These are phyloP conservation scores for Eudyptes chrysolophus DNA, from an alignment of 2,113 vertebrate genomes.

Conservation along the genomic window DNA sequence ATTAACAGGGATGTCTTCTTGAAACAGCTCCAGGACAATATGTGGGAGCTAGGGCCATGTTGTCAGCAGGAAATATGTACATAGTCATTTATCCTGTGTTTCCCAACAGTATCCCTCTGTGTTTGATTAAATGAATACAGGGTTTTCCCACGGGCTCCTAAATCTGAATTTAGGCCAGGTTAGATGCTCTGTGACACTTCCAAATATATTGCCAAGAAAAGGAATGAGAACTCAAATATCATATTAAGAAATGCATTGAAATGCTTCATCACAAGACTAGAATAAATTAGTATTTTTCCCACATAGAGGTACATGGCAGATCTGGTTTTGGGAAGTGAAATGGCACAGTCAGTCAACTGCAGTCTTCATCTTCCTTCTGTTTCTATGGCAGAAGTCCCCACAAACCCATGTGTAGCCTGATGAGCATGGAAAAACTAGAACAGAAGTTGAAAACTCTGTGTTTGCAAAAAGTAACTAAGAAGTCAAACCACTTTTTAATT, in stretches of 20 bases:
- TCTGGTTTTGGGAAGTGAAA: not conserved
- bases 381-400: not conserved
- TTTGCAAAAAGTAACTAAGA: not conserved
- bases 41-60: not conserved
- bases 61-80: not conserved
- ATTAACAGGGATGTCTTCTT: not conserved
- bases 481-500: not conserved
- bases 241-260: not conserved
- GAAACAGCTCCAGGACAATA: not conserved
- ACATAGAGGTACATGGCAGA: not conserved
- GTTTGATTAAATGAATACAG: not conserved
- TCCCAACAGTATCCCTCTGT: not conserved
- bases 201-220: not conserved
- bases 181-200: conserved; percentile 11
- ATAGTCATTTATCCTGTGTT: not conserved
- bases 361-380: not conserved
- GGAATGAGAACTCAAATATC: not conserved
- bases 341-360: not conserved
- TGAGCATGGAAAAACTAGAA: not conserved
- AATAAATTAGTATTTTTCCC: not conserved
- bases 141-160: not conserved
- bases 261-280: not conserved
- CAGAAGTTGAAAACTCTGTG: not conserved
- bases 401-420: not conserved
- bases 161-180: conserved; percentile 1